Evolutionary conservation across 2,888 invertebrate species (phyloP).

Genomic region (Deroplatys truncata): DNA sequence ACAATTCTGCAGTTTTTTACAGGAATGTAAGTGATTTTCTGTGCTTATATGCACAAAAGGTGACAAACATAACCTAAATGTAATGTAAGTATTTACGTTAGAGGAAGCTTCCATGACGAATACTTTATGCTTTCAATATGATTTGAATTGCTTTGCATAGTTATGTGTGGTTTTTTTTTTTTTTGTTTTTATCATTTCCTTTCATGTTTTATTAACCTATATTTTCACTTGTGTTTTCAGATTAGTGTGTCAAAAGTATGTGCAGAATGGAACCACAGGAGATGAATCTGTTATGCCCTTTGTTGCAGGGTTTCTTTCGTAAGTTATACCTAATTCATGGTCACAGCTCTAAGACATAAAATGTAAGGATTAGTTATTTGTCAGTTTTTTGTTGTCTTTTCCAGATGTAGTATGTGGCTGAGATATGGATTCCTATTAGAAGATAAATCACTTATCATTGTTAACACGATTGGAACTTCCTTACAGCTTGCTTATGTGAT

Average conservation of each 20-base stretch:
- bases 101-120: too few species aligned
- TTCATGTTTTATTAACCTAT: too few species aligned
- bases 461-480: slow-evolving; percentile 69
- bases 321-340: slow-evolving; percentile 41
- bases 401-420: slow-evolving; percentile 73
- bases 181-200: too few species aligned
- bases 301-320: slow-evolving; percentile 71
- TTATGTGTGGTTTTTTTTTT: too few species aligned
- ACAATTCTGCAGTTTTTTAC: slow-evolving; percentile 81
- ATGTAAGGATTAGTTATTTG: neutral
- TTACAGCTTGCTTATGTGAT: slow-evolving; percentile 67
- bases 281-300: slow-evolving; percentile 75
- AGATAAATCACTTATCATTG: slow-evolving; percentile 67
- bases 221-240: slow-evolving; percentile 48
- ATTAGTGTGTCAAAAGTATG: slow-evolving; percentile 71
- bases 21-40: slow-evolving; percentile 65
- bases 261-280: slow-evolving; percentile 68
- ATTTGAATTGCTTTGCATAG: too few species aligned
- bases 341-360: neutral
- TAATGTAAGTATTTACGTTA: too few species aligned
- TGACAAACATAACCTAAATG: neutral
- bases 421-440: slow-evolving; percentile 71
- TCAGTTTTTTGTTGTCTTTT: slow-evolving; percentile 36
- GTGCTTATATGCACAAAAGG: neutral
- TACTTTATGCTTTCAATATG: too few species aligned